Conservation (phyloP, 1,140 invertebrate species). For the Rhopalosiphum maidis region DNA sequence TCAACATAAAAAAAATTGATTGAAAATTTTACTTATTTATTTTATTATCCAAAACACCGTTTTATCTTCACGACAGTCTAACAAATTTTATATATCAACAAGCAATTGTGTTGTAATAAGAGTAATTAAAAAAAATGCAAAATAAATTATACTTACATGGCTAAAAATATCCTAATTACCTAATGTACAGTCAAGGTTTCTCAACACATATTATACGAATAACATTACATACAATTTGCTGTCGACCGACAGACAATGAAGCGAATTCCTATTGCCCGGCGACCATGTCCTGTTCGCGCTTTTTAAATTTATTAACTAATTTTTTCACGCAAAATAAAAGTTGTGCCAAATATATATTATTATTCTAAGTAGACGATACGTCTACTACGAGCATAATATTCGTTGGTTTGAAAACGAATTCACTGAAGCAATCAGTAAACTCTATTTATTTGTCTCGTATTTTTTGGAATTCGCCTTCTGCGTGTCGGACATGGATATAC, state of each 20-base stretch:
- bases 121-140: too few relatives aligned
- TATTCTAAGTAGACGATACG: neutral
- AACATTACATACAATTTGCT: neutral
- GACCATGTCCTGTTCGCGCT: neutral
- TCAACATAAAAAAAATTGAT: too few relatives aligned
- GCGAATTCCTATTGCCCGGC: neutral
- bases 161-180: too few relatives aligned
- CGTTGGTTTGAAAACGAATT: neutral
- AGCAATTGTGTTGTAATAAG: too few relatives aligned
- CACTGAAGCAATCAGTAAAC: neutral
- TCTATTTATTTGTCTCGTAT: neutral
- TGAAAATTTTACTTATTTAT: too few relatives aligned
- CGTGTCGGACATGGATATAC: neutral
- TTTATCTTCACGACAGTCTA: too few relatives aligned
- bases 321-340: neutral
- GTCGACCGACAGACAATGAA: neutral
- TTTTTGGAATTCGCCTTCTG: neutral
- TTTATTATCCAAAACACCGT: too few relatives aligned
- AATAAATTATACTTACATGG: too few relatives aligned
- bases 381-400: neutral
- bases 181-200: too few relatives aligned
- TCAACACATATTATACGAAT: neutral
- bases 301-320: neutral
- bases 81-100: too few relatives aligned
- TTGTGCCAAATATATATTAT: neutral